Conservation (phyloP, 92 coral and sea anemone genomes). For the Paragorgia papillata region DNA sequence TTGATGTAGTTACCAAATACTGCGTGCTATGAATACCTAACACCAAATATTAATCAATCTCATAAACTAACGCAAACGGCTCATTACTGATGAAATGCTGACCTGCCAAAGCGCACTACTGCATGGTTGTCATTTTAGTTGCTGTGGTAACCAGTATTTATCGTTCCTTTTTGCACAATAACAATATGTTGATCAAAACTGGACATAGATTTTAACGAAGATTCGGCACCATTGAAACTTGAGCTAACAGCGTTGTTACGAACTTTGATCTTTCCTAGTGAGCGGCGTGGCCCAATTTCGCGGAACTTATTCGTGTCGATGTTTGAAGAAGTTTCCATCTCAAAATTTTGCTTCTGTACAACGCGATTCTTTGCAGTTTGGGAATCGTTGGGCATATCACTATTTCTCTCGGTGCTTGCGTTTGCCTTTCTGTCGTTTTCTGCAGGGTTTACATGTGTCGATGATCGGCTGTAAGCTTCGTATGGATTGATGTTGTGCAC, state of each 20-base stretch:
- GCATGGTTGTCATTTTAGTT: too few species aligned
- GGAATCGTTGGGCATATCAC: neutral
- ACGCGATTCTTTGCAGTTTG: neutral
- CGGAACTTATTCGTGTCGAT: neutral
- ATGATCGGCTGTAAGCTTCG: neutral
- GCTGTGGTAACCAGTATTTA: neutral
- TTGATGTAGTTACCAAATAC: too few species aligned
- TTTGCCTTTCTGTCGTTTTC: too few species aligned
- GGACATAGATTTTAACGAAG: neutral
- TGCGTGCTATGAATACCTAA: too few species aligned
- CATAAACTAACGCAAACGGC: too few species aligned
- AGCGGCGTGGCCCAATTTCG: neutral
- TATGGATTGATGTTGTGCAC: constrained; percentile 12
- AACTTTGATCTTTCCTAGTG: neutral
- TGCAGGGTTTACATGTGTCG: neutral
- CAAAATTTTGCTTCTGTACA: neutral
- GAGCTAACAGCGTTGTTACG: neutral
- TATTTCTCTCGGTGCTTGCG: neutral
- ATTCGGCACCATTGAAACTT: neutral
- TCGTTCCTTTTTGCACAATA: neutral
- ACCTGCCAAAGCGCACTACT: too few species aligned
- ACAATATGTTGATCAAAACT: neutral
- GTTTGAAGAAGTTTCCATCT: neutral
- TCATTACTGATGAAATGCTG: too few species aligned
- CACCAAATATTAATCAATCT: too few species aligned